A percentile compares a stretch with the other conserved stretches of the same genome.
Evolutionary conservation across 2,888 invertebrate genomes (phyloP).

Genomic region (Tridacna crocea): DNA sequence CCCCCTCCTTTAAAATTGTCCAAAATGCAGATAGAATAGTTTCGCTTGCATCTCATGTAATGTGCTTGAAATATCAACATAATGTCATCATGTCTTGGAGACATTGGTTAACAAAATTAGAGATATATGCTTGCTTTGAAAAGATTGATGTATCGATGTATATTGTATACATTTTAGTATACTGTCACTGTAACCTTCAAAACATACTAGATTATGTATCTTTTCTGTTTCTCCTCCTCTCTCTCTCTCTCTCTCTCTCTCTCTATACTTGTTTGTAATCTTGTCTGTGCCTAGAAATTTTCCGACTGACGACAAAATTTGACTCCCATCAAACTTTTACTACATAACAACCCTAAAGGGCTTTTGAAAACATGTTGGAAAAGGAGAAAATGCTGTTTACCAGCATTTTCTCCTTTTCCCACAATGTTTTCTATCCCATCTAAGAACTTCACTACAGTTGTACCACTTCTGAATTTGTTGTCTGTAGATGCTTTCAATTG

Average conservation of each 20-base stretch:
- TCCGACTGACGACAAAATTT: no score
- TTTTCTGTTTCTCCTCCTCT: no score
- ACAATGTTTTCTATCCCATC: neutral
- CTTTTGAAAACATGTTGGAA: neutral
- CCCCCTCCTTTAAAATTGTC: no score
- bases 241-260: no score
- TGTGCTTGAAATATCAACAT: neutral
- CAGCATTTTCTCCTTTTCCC: neutral
- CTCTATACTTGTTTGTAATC: no score
- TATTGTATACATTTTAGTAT: slow-evolving; percentile 1
- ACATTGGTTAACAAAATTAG: slow-evolving; percentile 13
- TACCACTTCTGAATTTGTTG: neutral
- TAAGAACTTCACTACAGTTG: neutral
- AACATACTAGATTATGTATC: no score
- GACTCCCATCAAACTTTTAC: neutral
- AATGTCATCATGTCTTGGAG: neutral
- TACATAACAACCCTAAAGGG: neutral
- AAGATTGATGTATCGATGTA: slow-evolving; percentile 3
- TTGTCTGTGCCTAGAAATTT: no score
- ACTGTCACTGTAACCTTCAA: neutral
- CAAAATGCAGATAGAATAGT: no score
- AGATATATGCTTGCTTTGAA: slow-evolving; percentile 1
- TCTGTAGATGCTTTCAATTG: neutral
- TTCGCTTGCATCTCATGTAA: no score
- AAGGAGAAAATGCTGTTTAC: slow-evolving; percentile 1